A percentile compares a stretch with the other conserved stretches of the same genome.
These are phyloP conservation scores for Perognathus longimembris DNA, from an alignment of 2,113 vertebrate species.

Conservation along the genomic window DNA sequence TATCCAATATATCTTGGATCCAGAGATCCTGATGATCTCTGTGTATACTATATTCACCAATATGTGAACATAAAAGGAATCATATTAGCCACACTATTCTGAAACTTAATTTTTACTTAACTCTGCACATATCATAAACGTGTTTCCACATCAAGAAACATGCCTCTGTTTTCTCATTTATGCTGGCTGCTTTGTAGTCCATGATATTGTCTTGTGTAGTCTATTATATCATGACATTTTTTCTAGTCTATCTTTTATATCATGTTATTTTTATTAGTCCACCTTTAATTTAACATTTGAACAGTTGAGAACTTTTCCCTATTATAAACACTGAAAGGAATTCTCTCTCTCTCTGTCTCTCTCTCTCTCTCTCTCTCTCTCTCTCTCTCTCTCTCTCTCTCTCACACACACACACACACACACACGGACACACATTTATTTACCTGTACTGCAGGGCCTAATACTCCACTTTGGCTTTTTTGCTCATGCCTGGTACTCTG, in stretches of 20 bases:
- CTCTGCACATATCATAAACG: background rate
- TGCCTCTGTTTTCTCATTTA: conserved; percentile 18
- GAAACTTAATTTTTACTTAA: background rate
- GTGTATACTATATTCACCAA: background rate
- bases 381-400: no score
- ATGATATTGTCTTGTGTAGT: background rate
- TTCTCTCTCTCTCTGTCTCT: no score
- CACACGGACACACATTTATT: no score
- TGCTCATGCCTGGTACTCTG: no score
- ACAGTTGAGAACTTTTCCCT: background rate
- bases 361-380: no score
- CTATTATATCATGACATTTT: background rate
- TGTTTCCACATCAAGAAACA: conserved; percentile 31
- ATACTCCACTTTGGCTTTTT: no score
- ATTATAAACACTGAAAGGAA: background rate
- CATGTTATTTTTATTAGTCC: background rate
- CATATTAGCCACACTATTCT: background rate
- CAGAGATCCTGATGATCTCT: background rate
- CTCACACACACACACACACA: no score
- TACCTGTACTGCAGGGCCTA: no score
- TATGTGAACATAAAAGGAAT: conserved; percentile 27
- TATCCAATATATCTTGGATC: background rate
- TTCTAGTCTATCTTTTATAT: no score
- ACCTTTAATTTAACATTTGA: background rate
- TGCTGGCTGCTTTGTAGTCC: background rate